These are phyloP conservation scores for Cephalopachus bancanus DNA, from an alignment of 2,797 vertebrate species.

Conservation along the genomic window DNA sequence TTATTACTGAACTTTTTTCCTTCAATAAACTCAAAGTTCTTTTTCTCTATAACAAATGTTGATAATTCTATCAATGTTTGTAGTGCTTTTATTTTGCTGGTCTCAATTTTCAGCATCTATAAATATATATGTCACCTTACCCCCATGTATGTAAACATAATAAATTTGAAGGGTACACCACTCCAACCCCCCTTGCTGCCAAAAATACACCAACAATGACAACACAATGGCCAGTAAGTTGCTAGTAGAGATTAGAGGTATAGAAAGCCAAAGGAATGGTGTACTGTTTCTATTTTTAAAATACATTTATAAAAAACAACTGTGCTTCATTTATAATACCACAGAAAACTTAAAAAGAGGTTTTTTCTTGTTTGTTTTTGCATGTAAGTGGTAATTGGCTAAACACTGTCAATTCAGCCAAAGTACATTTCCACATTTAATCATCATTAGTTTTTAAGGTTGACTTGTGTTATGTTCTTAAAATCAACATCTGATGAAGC, in stretches of 20 bases:
- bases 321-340: background rate
- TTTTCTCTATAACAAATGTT: constrained; percentile 5
- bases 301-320: background rate
- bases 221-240: background rate
- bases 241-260: background rate
- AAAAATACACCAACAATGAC: background rate
- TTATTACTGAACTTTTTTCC: background rate
- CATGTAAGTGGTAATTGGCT: background rate
- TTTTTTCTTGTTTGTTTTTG: background rate
- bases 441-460: background rate
- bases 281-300: background rate
- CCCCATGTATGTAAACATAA: background rate
- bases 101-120: background rate
- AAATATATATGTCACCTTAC: background rate
- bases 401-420: background rate
- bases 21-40: background rate
- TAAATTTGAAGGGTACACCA: background rate
- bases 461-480: background rate
- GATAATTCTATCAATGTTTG: background rate
- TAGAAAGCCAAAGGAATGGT: background rate
- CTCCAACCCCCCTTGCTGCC: background rate
- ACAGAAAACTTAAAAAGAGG: background rate
- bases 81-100: background rate
- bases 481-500: background rate
- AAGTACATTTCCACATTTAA: background rate